phyloP scores from a whole-genome alignment of 2,797 vertebrate species.

The Melanotaenia pygmaea region DNA sequence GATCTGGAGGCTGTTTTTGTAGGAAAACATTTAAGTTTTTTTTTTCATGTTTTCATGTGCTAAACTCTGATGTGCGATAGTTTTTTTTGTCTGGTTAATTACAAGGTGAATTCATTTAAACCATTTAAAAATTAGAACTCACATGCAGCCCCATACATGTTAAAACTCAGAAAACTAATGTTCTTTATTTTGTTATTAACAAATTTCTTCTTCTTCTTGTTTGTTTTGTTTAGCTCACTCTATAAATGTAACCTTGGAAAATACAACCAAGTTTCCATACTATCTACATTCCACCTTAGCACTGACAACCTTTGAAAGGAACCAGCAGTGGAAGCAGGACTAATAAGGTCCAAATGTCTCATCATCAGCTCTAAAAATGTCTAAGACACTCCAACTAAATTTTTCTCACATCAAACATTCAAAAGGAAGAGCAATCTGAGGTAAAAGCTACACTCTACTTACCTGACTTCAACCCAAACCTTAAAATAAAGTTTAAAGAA shows the following conservation, averaged over 20 bases:
- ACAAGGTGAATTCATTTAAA: too few relatives aligned
- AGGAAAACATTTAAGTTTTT: background rate
- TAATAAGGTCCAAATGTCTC: background rate
- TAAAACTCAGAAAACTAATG: background rate
- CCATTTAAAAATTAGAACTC: too few relatives aligned
- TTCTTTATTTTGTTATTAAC: conserved; percentile 4
- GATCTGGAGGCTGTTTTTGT: background rate
- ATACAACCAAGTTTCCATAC: conserved; percentile 39
- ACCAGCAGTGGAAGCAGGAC: conserved; percentile 11
- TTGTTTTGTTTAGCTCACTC: conserved; percentile 19
- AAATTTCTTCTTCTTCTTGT: background rate
- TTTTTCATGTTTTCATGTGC: background rate
- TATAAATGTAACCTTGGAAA: conserved; percentile 22
- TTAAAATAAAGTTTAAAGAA: conserved; percentile 36
- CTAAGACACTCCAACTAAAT: conserved; percentile 27
- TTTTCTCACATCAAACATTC: conserved; percentile 35
- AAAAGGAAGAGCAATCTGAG: conserved; percentile 56
- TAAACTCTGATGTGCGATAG: too few relatives aligned
- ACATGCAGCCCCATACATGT: background rate
- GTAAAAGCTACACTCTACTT: conserved; percentile 47
- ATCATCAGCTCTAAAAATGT: conserved; percentile 17
- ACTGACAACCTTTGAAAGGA: conserved; percentile 17
- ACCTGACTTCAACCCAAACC: conserved; percentile 30
- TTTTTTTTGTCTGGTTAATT: too few relatives aligned
- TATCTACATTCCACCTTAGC: conserved; percentile 26